Conservation (phyloP, 2,797 vertebrate species). For the Sebastes minor region DNA sequence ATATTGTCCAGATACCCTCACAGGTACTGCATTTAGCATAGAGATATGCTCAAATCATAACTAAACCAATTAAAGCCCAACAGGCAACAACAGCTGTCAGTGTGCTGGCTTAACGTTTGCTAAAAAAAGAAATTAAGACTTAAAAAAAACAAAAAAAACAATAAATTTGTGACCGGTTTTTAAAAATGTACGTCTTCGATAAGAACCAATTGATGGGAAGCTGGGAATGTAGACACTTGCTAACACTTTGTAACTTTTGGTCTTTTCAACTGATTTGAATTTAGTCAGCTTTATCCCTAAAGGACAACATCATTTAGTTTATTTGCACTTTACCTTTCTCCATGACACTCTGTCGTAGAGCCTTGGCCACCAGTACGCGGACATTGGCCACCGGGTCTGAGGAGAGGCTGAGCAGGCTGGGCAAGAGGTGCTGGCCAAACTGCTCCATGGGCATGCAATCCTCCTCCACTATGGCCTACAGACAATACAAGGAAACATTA, state of each 20-base stretch:
- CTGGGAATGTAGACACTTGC: not conserved
- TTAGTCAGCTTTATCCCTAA: not conserved
- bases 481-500: not conserved
- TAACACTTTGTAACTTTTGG: not conserved
- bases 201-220: not conserved
- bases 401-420: constrained; percentile 89
- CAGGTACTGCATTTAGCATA: too few relatives aligned
- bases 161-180: not conserved
- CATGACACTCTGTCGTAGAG: constrained; percentile 87
- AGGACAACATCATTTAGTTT: not conserved
- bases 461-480: constrained; percentile 86
- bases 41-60: too few relatives aligned
- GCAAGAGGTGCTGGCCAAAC: constrained; percentile 88
- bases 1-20: too few relatives aligned
- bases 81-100: too few relatives aligned
- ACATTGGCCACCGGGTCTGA: constrained; percentile 91
- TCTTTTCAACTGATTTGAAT: not conserved
- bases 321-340: constrained; percentile 85
- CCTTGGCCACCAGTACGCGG: constrained; percentile 89
- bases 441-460: constrained; percentile 89
- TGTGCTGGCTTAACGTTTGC: not conserved
- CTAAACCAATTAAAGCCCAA: too few relatives aligned
- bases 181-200: not conserved
- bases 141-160: not conserved
- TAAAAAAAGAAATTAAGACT: not conserved